Percentiles rank a stretch among this genome's conserved stretches.
Evolutionary conservation across 2,797 vertebrate species (phyloP).

Genomic region (Champsocephalus esox): DNA sequence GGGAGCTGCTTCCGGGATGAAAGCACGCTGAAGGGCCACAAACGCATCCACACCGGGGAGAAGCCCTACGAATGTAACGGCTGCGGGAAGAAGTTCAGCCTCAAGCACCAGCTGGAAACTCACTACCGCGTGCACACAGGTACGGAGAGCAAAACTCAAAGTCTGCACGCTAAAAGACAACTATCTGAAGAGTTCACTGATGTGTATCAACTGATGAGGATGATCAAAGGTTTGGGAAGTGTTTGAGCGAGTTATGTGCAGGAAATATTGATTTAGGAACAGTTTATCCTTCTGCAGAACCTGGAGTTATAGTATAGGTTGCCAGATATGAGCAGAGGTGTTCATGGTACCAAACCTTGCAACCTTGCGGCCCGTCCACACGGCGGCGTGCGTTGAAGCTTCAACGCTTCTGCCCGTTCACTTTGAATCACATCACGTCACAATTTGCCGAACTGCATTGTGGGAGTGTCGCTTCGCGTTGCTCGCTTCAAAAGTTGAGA

Average conservation of each 20-base stretch:
- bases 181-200: background rate
- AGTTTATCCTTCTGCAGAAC: background rate
- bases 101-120: conserved; percentile 99
- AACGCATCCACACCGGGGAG: conserved; percentile 98
- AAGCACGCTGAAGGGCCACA: conserved; percentile 97
- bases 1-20: conserved; percentile 98
- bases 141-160: conserved; percentile 54
- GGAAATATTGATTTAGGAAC: conserved; percentile 4
- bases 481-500: too few species aligned
- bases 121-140: conserved; percentile 99
- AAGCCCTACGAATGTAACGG: conserved; percentile 99
- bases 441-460: too few species aligned
- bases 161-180: too few species aligned
- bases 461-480: too few species aligned
- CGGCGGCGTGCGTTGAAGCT: too few species aligned
- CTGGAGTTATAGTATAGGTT: background rate
- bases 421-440: too few species aligned
- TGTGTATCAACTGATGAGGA: background rate
- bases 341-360: conserved; percentile 4
- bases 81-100: conserved; percentile 99
- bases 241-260: background rate
- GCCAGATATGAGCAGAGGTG: conserved; percentile 5
- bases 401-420: too few species aligned
- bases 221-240: background rate
- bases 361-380: background rate